These are phyloP conservation scores for Notoglanidium macrostoma DNA, from an alignment of 2,797 vertebrate species.

Conservation along the genomic window DNA sequence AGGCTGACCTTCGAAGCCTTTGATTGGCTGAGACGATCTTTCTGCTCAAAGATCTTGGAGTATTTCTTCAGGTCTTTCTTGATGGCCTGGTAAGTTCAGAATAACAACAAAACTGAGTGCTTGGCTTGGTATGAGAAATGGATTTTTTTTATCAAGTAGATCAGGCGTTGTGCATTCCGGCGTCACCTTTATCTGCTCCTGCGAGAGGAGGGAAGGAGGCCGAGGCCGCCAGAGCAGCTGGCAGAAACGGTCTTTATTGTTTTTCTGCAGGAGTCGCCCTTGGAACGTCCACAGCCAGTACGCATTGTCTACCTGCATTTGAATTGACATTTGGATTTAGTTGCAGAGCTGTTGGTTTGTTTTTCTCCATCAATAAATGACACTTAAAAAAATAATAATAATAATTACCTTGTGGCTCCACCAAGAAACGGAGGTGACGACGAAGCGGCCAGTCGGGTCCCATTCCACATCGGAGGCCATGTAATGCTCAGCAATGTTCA, in stretches of 20 bases:
- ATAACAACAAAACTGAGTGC: background rate
- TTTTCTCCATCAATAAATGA: background rate
- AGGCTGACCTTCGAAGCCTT: conserved; percentile 94
- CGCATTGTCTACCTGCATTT: conserved; percentile 91
- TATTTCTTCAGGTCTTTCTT: conserved; percentile 99
- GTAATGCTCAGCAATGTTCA: conserved; percentile 98
- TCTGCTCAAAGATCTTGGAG: conserved; percentile 99
- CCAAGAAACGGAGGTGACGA: conserved; percentile 97
- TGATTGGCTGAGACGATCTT: conserved; percentile 97
- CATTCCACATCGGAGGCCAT: conserved; percentile 97
- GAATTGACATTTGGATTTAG: background rate
- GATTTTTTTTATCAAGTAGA: background rate
- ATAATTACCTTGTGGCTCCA: conserved; percentile 94
- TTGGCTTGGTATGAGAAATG: background rate
- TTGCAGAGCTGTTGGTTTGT: background rate
- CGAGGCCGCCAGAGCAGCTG: conserved; percentile 97
- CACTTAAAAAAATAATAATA: background rate
- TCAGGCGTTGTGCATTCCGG: background rate
- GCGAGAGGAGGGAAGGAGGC: conserved; percentile 83
- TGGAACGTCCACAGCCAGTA: conserved; percentile 99
- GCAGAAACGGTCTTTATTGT: conserved; percentile 97
- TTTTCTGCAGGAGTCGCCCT: conserved; percentile 96
- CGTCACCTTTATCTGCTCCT: conserved; percentile 87
- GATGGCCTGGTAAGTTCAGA: conserved; percentile 80
- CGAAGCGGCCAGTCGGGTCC: conserved; percentile 95